Base-by-base conservation (phyloP, 2,797 vertebrate genomes). In the Tapera naevia region DNA sequence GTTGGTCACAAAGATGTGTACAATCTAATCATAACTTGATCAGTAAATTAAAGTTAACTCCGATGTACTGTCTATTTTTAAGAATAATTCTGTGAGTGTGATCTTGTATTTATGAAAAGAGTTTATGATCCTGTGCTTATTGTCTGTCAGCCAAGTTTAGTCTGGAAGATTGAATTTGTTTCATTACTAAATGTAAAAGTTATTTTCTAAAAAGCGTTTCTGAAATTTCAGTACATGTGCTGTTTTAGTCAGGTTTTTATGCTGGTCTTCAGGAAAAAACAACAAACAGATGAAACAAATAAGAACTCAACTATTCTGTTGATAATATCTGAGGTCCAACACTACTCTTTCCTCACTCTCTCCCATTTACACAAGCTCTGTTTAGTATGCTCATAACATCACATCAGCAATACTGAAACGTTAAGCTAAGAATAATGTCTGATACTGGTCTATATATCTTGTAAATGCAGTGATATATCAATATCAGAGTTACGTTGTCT, bases 1-100 rank as follows among this genome's bases (percentile, higher is more conserved):
- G 9, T 18, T 72, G 39, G 73, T 54, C 64, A 41, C 58, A 72
- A 41, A 64, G 35, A 24, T 56, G 23, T 21, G 11, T 64, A 22
- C 33, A 64, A 37, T 35, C 15, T 54, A 54, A 51, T 21, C 21
- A 12, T 17, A 67, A 56, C 39, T 51, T 8, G 1, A n/a, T 14
- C n/a, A 22, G 13, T 33, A 65, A 66, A 51, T 60, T 43, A 48
- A 57, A 62, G 69, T 73, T 74, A 58, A 54, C 30, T 64, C 13
- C 2, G 3, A 14, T 1, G 3, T 24, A 12, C 54, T 39, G 10
- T 32, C 25, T 46, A 5, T n/a, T 88, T 45, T 58, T 41, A 50
- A 67, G 53, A 62, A 71, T 0, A 0, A n/a, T 7, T 17, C 51
- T 10, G 10, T 74, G 37, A 32, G 32, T 14, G 32, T n/a, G n/a